Percentiles rank a stretch among this genome's conserved stretches.
These are phyloP conservation scores for Lithosia quadra DNA, from an alignment of 2,888 invertebrate genomes.

Conservation along the genomic window DNA sequence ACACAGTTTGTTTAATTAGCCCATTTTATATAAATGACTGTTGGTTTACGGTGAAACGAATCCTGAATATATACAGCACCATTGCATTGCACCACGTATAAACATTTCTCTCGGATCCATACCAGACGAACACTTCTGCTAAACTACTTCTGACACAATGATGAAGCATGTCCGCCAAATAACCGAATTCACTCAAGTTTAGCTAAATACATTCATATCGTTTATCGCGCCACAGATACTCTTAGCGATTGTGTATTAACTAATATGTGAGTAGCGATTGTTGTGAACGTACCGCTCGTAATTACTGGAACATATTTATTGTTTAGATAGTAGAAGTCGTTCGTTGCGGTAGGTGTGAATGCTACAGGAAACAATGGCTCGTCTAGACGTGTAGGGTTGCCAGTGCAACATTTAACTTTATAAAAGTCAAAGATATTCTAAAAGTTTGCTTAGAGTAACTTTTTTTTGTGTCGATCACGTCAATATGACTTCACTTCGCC, in stretches of 20 bases:
- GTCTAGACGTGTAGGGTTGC: constrained; percentile 12
- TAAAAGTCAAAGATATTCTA: background rate
- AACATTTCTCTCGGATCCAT: constrained; percentile 3
- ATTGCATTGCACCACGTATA: constrained; percentile 2
- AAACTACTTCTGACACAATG: constrained; percentile 11
- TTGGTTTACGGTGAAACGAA: background rate
- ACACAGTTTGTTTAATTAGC: background rate
- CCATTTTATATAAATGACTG: constrained; percentile 1
- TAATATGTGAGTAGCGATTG: background rate
- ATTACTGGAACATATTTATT: constrained; percentile 21
- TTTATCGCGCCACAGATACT: background rate
- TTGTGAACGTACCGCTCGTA: constrained; percentile 14
- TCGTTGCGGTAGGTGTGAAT: constrained; percentile 5
- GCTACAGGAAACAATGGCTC: constrained; percentile 3
- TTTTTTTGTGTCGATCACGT: too few species aligned
- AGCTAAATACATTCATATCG: background rate
- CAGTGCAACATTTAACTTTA: background rate
- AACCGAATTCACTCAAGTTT: constrained; percentile 1
- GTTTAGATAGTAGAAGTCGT: constrained; percentile 21
- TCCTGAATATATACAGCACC: background rate
- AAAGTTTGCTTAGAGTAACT: background rate
- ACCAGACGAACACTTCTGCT: background rate
- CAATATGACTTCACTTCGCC: too few species aligned
- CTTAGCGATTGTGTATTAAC: background rate
- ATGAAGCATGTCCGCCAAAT: background rate